These are phyloP conservation scores for Diorhabda elongata DNA, from an alignment of 1,140 invertebrate genomes.

Conservation along the genomic window DNA sequence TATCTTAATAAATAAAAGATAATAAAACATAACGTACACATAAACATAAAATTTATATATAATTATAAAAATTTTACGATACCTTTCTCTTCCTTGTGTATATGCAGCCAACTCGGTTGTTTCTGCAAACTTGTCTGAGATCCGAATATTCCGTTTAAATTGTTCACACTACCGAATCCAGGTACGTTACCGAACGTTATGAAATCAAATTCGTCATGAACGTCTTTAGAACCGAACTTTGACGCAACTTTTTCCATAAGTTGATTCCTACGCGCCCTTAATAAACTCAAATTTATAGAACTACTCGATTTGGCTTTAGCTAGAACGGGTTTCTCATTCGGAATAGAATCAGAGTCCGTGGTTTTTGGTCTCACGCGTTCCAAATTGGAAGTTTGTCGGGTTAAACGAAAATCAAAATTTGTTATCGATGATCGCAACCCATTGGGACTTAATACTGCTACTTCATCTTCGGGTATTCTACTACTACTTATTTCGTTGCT, in stretches of 20 bases:
- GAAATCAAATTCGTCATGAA: constrained; percentile 44
- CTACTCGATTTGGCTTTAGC: constrained; percentile 46
- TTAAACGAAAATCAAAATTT: constrained; percentile 40
- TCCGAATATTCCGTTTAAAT: constrained; percentile 13
- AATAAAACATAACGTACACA: too few species aligned
- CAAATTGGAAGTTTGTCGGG: constrained; percentile 45
- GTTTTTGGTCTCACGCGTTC: constrained; percentile 35
- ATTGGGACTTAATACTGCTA: constrained; percentile 16
- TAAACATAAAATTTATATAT: too few species aligned
- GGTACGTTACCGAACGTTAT: constrained; percentile 34
- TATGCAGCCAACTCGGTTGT: constrained; percentile 32
- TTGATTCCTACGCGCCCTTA: constrained; percentile 39
- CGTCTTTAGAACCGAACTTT: constrained; percentile 19
- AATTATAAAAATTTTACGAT: neutral
- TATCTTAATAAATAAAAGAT: too few species aligned
- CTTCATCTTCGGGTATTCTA: constrained; percentile 38
- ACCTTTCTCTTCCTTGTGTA: constrained; percentile 26
- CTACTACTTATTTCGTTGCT: constrained; percentile 24
- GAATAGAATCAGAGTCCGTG: constrained; percentile 28
- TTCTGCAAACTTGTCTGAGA: constrained; percentile 26
- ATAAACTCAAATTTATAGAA: constrained; percentile 44
- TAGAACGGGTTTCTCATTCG: constrained; percentile 36
- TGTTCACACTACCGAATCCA: constrained; percentile 27
- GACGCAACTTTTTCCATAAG: constrained; percentile 29
- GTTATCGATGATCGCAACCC: constrained; percentile 27